These are phyloP conservation scores for Axea sp. DNA, from an alignment of 2,888 invertebrate species.

Conservation along the genomic window DNA sequence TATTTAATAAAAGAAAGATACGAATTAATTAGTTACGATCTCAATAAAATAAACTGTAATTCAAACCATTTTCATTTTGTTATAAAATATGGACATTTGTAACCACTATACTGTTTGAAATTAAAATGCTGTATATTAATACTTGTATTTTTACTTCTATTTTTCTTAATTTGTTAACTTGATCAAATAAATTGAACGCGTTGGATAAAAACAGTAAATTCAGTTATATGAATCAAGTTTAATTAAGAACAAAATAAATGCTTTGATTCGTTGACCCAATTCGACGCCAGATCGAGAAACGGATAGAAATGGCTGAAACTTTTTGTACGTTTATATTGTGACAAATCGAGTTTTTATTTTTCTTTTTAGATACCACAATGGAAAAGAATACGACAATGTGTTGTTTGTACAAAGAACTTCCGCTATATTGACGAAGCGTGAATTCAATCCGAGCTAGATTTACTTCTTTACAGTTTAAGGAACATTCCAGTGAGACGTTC, in stretches of 20 bases:
- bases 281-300: conserved; percentile 1
- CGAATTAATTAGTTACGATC: too few relatives aligned
- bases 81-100: too few relatives aligned
- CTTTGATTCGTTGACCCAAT: conserved; percentile 21
- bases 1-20: too few relatives aligned
- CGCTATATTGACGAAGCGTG: conserved; percentile 52
- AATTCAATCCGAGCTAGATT: conserved; percentile 27
- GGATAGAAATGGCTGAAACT: neutral
- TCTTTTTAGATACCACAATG: conserved; percentile 4
- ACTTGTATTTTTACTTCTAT: too few relatives aligned
- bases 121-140: too few relatives aligned
- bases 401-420: conserved; percentile 49
- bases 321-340: conserved; percentile 31
- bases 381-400: conserved; percentile 34
- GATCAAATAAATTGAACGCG: too few relatives aligned
- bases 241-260: neutral
- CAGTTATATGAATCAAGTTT: neutral
- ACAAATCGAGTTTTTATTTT: conserved; percentile 42
- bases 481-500: conserved; percentile 17
- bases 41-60: too few relatives aligned
- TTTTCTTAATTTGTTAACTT: too few relatives aligned
- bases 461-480: conserved; percentile 16
- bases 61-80: too few relatives aligned
- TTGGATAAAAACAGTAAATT: too few relatives aligned
- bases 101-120: too few relatives aligned